These are phyloP conservation scores for Mesitornis unicolor DNA, from an alignment of 2,113 vertebrate species.

Conservation along the genomic window DNA sequence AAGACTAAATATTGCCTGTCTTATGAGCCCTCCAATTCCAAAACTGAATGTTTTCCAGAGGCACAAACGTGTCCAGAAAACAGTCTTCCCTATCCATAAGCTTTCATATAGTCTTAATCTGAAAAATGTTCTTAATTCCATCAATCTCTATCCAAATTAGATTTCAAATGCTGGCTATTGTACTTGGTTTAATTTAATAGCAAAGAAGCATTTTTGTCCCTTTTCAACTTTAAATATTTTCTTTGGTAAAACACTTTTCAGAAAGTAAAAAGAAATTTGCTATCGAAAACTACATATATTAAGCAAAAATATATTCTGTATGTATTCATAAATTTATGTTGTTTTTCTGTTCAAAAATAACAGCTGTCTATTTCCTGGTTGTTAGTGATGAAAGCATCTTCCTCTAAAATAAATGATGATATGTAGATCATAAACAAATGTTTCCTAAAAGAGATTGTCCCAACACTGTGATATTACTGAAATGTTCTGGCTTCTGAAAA, in stretches of 20 bases:
- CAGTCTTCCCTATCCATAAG: not conserved
- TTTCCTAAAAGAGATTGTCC: not conserved
- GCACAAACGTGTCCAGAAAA: not conserved
- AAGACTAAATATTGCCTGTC: not conserved
- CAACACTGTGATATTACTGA: not conserved
- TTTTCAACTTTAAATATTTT: not conserved
- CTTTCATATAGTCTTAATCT: not conserved
- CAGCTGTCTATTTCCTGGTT: not conserved
- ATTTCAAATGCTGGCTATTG: not conserved
- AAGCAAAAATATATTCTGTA: not conserved
- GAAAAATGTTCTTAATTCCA: not conserved
- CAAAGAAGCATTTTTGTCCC: not conserved
- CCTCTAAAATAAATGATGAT: not conserved
- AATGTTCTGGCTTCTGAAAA: not conserved
- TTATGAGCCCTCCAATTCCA: not conserved
- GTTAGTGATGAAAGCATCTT: not conserved
- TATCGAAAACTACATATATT: not conserved
- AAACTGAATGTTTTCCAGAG: not conserved
- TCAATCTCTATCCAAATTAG: not conserved
- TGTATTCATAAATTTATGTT: not conserved
- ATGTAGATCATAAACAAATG: not conserved
- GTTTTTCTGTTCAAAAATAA: not conserved
- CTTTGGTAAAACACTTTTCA: not conserved
- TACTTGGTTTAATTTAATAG: not conserved
- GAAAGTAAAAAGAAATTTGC: not conserved